Conservation (phyloP, 2,888 invertebrate species). For the Taphrorychus bicolor region DNA sequence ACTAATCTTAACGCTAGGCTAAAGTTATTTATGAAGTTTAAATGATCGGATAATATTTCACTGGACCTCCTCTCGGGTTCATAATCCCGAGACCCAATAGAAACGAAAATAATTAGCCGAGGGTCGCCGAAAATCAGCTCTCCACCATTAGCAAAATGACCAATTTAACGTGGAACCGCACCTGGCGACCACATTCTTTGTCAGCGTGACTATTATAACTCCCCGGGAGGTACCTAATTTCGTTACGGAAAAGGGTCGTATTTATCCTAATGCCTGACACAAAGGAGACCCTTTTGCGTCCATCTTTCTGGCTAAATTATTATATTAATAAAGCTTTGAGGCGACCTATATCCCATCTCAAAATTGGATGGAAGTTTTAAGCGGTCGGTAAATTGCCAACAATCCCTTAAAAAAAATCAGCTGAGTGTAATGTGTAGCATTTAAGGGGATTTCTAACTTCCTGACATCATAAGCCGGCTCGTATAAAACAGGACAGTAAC, state of each 20-base stretch:
- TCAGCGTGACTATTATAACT: conserved; percentile 26
- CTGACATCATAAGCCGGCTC: neutral
- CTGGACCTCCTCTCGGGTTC: neutral
- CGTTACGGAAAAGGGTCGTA: conserved; percentile 9
- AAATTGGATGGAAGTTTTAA: neutral
- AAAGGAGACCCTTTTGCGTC: conserved; percentile 17
- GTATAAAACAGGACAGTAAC: neutral
- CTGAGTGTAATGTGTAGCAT: neutral
- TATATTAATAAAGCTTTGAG: neutral
- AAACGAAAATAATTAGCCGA: neutral
- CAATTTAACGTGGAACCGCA: conserved; percentile 17
- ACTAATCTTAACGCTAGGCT: no score
- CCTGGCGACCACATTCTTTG: conserved; percentile 31
- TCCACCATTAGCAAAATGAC: conserved; percentile 15
- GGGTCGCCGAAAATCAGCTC: neutral
- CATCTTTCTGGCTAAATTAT: conserved; percentile 6
- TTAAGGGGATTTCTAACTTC: neutral
- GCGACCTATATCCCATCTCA: neutral
- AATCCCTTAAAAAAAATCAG: neutral
- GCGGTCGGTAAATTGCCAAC: neutral
- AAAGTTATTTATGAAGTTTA: no score
- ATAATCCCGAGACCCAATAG: neutral
- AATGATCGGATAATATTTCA: neutral
- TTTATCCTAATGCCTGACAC: conserved; percentile 3
- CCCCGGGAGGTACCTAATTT: conserved; percentile 21